Base-by-base conservation (phyloP, 2,113 vertebrate genomes). In the Columbina picui region DNA sequence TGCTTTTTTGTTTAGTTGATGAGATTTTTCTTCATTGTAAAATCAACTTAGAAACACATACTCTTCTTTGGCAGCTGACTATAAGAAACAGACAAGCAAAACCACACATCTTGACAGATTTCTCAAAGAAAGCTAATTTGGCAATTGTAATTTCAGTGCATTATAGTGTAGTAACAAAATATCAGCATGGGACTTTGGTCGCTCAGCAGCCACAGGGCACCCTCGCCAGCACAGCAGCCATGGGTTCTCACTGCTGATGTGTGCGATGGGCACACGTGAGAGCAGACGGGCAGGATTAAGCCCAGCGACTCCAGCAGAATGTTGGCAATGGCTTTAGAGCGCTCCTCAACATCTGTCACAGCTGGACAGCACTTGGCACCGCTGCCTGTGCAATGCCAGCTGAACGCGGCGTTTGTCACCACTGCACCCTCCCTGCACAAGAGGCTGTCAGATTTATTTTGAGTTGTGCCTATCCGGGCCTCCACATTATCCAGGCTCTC, bases 381-480 rank as follows among this genome's bases (percentile, higher is more conserved):
- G 0, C 34, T 13, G 12, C n/a, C 38, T 30, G 27, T 41, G 8
- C 55, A 9, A 14, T 14, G 43, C 17, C 43, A 45, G 43, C 43
- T 9, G 43, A 45, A 45, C 8, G 43, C 17, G 43, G 43, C 43
- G 18, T 45, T 45, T 45, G 13, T 45, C 16, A 45, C 43, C 43
- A 7, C 43, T 45, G 43, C 18, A 4, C 50, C 11, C 36, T 12
- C 45, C 15, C 49, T 2, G 12, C 0, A 7, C 47, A 32, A 53
- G 59, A 29, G 1, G 1, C 67, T 70, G 81, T 27, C 38, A 49
- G 10, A 9, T 18, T 7, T 6, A 22, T 6, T 59, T 4, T 7
- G 64, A n/a, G 79, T 23, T 0, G 2, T 10, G 43, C 34, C 18
- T 0, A 2, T 4, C 6, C 9, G 12, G 7, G 17, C 49, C 49